Evolutionary conservation across 2,888 invertebrate species (phyloP).

Genomic region (Mesorhabditis belari): DNA sequence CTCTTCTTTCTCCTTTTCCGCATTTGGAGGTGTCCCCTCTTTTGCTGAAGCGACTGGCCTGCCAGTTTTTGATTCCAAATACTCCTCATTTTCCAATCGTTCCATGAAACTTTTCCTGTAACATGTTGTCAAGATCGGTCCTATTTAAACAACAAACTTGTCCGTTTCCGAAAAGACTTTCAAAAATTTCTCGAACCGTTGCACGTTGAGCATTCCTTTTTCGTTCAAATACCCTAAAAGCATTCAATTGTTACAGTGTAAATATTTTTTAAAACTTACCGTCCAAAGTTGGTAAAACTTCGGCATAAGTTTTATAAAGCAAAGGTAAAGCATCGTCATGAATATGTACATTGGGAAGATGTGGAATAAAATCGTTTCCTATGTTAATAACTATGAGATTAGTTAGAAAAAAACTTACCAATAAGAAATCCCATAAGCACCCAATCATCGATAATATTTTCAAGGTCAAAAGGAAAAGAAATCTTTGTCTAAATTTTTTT

Average conservation of each 20-base stretch:
- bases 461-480: constrained; percentile 74
- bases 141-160: constrained; percentile 2
- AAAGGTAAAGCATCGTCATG: constrained; percentile 78
- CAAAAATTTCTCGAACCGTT: constrained; percentile 73
- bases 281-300: constrained; percentile 74
- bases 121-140: too few species aligned
- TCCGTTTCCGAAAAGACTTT: constrained; percentile 44
- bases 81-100: constrained; percentile 15
- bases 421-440: constrained; percentile 57
- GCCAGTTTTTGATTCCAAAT: constrained; percentile 7
- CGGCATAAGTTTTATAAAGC: constrained; percentile 68
- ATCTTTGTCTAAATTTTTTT: constrained; percentile 54
- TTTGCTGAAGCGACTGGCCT: background rate
- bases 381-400: constrained; percentile 1
- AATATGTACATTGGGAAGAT: constrained; percentile 89
- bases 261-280: constrained; percentile 59
- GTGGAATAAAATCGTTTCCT: constrained; percentile 95
- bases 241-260: background rate
- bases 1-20: background rate
- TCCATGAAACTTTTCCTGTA: background rate
- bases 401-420: background rate
- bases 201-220: constrained; percentile 73
- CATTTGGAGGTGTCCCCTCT: background rate
- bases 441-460: constrained; percentile 94
- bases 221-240: constrained; percentile 83